Evolutionary conservation across 2,888 invertebrate genomes (phyloP).

Genomic region (Chymomyza fuscimana): DNA sequence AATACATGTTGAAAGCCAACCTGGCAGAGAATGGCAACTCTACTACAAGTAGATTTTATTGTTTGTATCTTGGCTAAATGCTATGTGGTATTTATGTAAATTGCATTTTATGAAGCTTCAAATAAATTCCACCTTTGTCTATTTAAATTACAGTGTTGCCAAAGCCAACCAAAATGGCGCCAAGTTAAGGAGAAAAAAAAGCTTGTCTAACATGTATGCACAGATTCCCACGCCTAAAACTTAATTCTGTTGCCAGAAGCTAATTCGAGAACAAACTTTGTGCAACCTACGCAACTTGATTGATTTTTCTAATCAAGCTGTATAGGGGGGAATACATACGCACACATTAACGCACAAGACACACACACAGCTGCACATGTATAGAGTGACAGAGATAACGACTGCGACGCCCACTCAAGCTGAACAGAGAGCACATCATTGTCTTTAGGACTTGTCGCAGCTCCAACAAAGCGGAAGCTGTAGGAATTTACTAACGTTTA

Average conservation of each 20-base stretch:
- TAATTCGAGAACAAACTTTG: neutral
- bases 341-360: constrained; percentile 34
- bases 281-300: neutral
- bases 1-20: too few relatives aligned
- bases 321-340: constrained; percentile 3
- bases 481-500: constrained; percentile 71
- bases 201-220: neutral
- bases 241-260: neutral
- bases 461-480: constrained; percentile 70
- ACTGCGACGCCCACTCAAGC: neutral
- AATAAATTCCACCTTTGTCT: neutral
- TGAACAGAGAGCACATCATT: constrained; percentile 4
- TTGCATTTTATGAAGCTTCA: neutral
- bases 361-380: neutral
- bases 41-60: too few relatives aligned
- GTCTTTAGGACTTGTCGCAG: constrained; percentile 32
- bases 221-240: neutral
- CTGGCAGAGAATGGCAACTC: too few relatives aligned
- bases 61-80: too few relatives aligned
- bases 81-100: too few relatives aligned
- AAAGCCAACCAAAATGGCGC: neutral
- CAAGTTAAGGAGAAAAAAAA: neutral
- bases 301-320: constrained; percentile 11
- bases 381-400: neutral
- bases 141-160: neutral